phyloP scores from a whole-genome alignment of 2,113 vertebrate genomes.

The Antidorcas marsupialis region DNA sequence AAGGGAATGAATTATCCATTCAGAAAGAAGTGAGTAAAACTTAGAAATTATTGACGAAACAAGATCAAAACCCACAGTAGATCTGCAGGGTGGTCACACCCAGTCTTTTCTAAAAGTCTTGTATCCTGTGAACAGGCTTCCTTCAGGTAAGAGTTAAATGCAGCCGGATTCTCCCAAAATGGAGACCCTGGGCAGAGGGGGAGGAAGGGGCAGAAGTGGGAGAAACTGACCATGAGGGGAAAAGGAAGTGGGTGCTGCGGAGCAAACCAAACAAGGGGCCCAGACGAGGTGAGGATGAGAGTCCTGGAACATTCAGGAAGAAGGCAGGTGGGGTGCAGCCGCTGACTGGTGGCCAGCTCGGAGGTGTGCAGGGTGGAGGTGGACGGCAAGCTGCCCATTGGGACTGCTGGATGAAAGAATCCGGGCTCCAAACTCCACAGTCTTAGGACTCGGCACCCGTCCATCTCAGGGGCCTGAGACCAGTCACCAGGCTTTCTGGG shows the following conservation, averaged over 20 bases:
- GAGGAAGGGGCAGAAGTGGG: neutral
- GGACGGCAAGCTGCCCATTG: neutral
- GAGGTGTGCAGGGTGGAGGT: neutral
- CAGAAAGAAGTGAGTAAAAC: neutral
- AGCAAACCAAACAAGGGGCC: neutral
- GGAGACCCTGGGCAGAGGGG: neutral
- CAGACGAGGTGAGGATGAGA: neutral
- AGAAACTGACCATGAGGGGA: neutral
- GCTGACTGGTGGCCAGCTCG: neutral
- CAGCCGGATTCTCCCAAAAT: neutral
- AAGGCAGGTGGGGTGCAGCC: neutral
- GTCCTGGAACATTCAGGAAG: neutral
- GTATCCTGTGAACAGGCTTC: neutral
- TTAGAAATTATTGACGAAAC: neutral
- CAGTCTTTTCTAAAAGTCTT: neutral
- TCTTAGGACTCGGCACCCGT: neutral
- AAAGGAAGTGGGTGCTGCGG: neutral
- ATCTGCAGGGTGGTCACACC: neutral
- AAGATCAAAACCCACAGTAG: neutral
- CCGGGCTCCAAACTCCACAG: rapidly evolving
- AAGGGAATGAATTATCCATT: neutral
- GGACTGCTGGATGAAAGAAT: neutral
- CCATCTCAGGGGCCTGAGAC: rapidly evolving
- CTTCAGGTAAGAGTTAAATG: neutral
- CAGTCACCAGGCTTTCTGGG: rapidly evolving